Evolutionary conservation across 2,113 vertebrate species (phyloP).

Genomic region (Xiphophorus maculatus): DNA sequence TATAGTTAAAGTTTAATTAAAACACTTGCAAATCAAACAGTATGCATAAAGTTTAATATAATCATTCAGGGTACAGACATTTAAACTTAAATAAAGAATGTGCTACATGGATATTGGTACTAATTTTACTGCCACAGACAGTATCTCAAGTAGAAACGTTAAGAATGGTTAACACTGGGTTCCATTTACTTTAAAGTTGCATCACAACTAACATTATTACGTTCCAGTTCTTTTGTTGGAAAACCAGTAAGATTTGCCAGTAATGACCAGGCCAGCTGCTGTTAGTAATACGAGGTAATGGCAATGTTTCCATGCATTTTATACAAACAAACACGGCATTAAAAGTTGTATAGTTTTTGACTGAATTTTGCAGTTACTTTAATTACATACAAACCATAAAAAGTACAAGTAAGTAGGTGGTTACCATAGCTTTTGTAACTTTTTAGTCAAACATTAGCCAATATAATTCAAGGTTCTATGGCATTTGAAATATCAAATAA

Average conservation of each 20-base stretch:
- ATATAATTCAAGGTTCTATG: too few species aligned
- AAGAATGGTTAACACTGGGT: background rate
- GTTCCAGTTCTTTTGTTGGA: too few species aligned
- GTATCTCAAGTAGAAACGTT: background rate
- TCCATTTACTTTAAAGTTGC: background rate
- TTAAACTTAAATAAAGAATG: too few species aligned
- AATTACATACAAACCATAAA: background rate
- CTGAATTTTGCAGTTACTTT: background rate
- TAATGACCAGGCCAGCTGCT: too few species aligned
- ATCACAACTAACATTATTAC: too few species aligned
- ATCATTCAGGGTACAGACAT: background rate
- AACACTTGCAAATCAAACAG: background rate
- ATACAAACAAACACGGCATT: too few species aligned
- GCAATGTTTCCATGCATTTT: too few species aligned
- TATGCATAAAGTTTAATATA: constrained; percentile 6
- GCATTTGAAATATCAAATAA: too few species aligned
- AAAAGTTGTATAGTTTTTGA: background rate
- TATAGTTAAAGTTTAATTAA: background rate
- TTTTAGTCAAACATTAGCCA: background rate
- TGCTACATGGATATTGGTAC: too few species aligned
- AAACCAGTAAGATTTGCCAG: too few species aligned
- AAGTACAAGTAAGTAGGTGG: background rate
- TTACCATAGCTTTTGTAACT: background rate
- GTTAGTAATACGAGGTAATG: too few species aligned
- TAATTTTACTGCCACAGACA: too few species aligned